Percentiles rank a stretch among this genome's conserved stretches.
These are phyloP conservation scores for Raja brachyura DNA, from an alignment of 2,113 vertebrate genomes.

Conservation along the genomic window DNA sequence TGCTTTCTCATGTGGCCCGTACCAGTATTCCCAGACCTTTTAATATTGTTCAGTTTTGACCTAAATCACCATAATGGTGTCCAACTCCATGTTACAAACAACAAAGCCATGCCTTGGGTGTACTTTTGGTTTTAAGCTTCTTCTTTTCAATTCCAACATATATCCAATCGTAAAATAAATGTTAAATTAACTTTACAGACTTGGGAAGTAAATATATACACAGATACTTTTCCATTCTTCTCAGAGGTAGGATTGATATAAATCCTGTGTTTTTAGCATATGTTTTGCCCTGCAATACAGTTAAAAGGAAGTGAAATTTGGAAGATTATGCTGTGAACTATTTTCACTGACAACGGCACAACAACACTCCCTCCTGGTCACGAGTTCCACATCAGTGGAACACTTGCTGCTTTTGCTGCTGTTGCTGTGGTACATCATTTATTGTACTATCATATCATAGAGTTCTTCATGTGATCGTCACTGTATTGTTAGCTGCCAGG, in stretches of 20 bases:
- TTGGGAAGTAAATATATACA: not conserved
- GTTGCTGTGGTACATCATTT: not conserved
- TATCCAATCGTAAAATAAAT: not conserved
- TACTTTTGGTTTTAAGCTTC: not conserved
- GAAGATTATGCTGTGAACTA: not conserved
- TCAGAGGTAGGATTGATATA: not conserved
- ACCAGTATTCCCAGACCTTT: not conserved
- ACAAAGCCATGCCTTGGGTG: not conserved
- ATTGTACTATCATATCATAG: not conserved
- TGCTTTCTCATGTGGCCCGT: not conserved
- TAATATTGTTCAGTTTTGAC: not conserved
- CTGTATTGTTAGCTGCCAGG: not conserved
- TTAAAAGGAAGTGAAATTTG: conserved; percentile 15
- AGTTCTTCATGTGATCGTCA: not conserved
- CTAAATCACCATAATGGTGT: not conserved
- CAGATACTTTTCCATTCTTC: not conserved
- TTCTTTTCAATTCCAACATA: not conserved
- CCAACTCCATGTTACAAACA: not conserved
- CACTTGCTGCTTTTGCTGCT: conserved; percentile 2
- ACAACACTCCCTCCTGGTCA: conserved; percentile 13
- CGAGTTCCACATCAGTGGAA: not conserved
- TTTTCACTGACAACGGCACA: not conserved
- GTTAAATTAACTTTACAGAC: not conserved
- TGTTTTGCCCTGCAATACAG: not conserved
- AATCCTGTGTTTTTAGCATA: not conserved